These are phyloP conservation scores for Lutraria lutraria DNA, from an alignment of 2,888 invertebrate species.

Conservation along the genomic window DNA sequence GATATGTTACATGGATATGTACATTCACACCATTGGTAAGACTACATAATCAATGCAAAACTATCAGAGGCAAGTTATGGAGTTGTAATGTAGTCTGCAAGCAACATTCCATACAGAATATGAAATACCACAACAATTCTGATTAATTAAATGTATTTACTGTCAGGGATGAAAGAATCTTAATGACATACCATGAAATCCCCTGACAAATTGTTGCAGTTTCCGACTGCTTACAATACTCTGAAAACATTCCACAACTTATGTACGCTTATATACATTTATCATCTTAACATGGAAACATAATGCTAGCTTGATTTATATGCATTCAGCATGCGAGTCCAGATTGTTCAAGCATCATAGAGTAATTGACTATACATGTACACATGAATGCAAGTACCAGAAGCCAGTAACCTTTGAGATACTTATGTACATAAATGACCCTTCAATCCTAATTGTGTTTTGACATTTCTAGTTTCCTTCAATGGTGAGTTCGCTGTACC, in stretches of 20 bases:
- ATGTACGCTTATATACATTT: neutral
- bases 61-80: neutral
- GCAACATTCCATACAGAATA: neutral
- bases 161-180: neutral
- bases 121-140: neutral
- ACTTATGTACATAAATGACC: no score
- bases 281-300: neutral
- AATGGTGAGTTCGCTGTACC: no score
- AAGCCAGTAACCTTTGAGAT: no score
- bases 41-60: neutral
- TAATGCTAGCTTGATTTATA: no score
- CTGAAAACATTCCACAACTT: neutral
- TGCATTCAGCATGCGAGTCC: no score
- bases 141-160: neutral
- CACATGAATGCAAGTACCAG: no score
- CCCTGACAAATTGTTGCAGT: neutral
- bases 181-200: neutral
- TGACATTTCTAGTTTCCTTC: no score
- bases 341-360: no score
- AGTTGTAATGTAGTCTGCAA: neutral
- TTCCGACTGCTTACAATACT: neutral
- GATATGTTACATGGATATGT: neutral
- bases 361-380: no score
- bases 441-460: no score
- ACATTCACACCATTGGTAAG: neutral